Evolutionary conservation across 2,888 invertebrate genomes (phyloP), one percentile per base, ranked within the genome.

Genomic region (Agriotes lineatus): DNA sequence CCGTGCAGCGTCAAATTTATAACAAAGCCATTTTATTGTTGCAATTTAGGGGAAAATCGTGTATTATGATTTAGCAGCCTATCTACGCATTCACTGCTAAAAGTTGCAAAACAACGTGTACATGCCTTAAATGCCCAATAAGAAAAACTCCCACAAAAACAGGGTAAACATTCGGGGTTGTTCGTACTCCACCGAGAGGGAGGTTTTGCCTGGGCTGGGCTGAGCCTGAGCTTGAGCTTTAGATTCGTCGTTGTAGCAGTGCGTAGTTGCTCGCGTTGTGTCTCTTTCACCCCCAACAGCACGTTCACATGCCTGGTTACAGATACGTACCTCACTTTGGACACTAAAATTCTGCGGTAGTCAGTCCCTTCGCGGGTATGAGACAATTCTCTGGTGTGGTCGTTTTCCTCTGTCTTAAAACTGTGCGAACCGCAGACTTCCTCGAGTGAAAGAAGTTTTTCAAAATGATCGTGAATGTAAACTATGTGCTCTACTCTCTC

Each of bases 141-240:
- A 64, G 44, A 59, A 63, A 64, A 69, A 69, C 16, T 63, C 59
- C 25, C 59, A 39, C 45, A 64, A 63, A 69, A 63, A 69, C 63
- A 39, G 58, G 44, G 45, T 59, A 60, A 69, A 69, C 68, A 69
- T 64, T 69, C 68, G 68, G 68, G 48, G 68, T 45, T 60, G 64
- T 59, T 69, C 68, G 68, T 69, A 58, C 35, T 20, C 48, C 48
- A 59, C 50, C 68, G 68, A 59, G 58, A 69, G 68, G 68, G 68
- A 60, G 64, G 68, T 69, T 69, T 68, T 63, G 63, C 20, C 68
- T 69, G 68, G 68, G 68, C 63, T 33, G 68, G 68, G 68, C 68
- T 63, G 45, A 69, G 58, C 58, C 33, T 39, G 57, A 67, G 62
- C 67, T 63, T 69, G 63, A 64, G 68, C 68, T 69, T 69, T 69